Percentiles rank a stretch among this genome's conserved stretches.
These are phyloP conservation scores for Lanius collurio DNA, from an alignment of 2,113 vertebrate genomes.

Conservation along the genomic window DNA sequence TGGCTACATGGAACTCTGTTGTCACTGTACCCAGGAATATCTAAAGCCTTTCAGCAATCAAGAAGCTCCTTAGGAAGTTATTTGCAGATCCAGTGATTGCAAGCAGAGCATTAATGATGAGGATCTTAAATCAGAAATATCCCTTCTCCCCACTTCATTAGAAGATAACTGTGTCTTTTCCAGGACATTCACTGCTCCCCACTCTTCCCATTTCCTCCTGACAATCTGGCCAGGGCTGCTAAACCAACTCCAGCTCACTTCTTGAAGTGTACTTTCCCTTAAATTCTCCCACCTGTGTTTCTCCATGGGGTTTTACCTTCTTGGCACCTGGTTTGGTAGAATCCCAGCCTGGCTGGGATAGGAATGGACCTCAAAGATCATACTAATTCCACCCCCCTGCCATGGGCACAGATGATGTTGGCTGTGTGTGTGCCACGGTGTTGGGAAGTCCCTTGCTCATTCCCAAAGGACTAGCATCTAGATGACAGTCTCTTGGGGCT, in stretches of 20 bases:
- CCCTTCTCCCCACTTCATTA: background rate
- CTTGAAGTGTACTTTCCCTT: background rate
- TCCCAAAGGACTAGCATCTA: background rate
- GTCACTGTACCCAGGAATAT: background rate
- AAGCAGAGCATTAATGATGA: background rate
- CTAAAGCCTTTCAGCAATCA: slow-evolving; percentile 13
- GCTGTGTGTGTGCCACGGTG: background rate
- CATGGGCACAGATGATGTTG: background rate
- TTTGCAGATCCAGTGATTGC: slow-evolving; percentile 30
- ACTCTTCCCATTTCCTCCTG: background rate
- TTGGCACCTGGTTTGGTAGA: background rate
- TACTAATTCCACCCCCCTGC: background rate
- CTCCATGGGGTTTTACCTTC: background rate
- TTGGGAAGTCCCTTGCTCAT: background rate
- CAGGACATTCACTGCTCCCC: background rate
- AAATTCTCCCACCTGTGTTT: background rate
- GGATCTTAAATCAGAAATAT: background rate
- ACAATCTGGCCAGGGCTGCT: background rate
- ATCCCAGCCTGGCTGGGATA: background rate
- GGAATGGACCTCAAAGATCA: background rate
- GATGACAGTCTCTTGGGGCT: background rate
- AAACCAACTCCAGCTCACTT: background rate
- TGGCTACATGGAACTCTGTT: background rate
- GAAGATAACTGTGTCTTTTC: background rate
- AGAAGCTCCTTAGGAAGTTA: background rate